Evolutionary conservation across 1,140 invertebrate species (phyloP).

Genomic region (Drosophila mauritiana): DNA sequence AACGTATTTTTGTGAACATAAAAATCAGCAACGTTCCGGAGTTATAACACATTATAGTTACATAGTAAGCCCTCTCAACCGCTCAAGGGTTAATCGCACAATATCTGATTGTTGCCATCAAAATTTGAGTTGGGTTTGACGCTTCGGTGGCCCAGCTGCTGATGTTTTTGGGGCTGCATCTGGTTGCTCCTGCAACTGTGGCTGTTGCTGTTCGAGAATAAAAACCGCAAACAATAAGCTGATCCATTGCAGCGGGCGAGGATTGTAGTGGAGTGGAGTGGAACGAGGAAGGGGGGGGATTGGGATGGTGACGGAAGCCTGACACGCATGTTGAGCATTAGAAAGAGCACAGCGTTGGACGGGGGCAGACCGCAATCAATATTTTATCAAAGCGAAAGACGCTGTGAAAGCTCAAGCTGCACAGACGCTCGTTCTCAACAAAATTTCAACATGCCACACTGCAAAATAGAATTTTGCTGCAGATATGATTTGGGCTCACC

Average conservation of each 20-base stretch:
- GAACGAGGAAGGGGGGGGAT: neutral
- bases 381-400: slow-evolving; percentile 73
- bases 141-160: slow-evolving; percentile 41
- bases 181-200: neutral
- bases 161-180: slow-evolving; percentile 6
- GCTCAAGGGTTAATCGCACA: slow-evolving; percentile 38
- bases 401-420: slow-evolving; percentile 41
- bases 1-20: neutral
- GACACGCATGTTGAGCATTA: slow-evolving; percentile 75
- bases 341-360: slow-evolving; percentile 6
- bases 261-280: neutral
- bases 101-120: slow-evolving; percentile 55
- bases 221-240: slow-evolving; percentile 66
- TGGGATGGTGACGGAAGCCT: slow-evolving; percentile 16
- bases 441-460: slow-evolving; percentile 38
- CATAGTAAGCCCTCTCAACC: neutral
- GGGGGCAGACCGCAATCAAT: slow-evolving; percentile 70
- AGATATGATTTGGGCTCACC: too few species aligned
- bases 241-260: slow-evolving; percentile 22
- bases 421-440: slow-evolving; percentile 32
- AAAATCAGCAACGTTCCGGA: neutral
- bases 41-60: too few species aligned
- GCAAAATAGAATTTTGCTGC: neutral
- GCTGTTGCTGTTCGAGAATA: slow-evolving; percentile 26
- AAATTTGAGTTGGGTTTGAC: slow-evolving; percentile 49